A percentile compares a stretch with the other conserved stretches of the same genome.
Conservation (phyloP, 2,888 invertebrate genomes). For the Selenia dentaria region DNA sequence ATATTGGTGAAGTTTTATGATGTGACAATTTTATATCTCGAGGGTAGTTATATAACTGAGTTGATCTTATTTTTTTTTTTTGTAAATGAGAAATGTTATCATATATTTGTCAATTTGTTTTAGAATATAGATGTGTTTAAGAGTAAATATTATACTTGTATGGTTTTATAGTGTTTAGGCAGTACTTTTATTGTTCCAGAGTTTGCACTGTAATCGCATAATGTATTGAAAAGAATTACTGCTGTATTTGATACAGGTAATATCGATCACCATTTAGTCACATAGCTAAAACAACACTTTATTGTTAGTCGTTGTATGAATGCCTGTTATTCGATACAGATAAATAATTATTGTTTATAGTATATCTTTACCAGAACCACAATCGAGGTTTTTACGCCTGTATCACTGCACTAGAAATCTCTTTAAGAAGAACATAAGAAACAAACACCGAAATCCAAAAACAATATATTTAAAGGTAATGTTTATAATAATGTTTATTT, state of each 20-base stretch:
- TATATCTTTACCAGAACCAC: too few species aligned
- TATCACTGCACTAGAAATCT: too few species aligned
- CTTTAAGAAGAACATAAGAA: too few species aligned
- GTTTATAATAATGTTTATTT: too few species aligned
- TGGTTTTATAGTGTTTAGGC: conserved; percentile 45
- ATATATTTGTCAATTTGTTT: conserved; percentile 75
- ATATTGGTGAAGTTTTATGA: conserved; percentile 52
- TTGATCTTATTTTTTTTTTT: conserved; percentile 61
- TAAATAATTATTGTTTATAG: too few species aligned
- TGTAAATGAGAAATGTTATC: conserved; percentile 63
- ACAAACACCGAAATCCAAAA: too few species aligned
- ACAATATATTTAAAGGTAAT: too few species aligned
- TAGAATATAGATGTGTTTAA: conserved; percentile 54
- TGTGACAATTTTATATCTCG: conserved; percentile 59
- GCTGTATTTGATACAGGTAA: conserved; percentile 36
- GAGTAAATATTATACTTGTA: conserved; percentile 61
- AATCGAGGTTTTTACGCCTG: too few species aligned
- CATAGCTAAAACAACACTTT: conserved; percentile 17
- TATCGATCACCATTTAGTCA: conserved; percentile 30
- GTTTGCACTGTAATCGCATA: conserved; percentile 23
- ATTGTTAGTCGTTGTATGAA: too few species aligned
- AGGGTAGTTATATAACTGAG: conserved; percentile 46
- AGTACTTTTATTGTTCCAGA: conserved; percentile 42
- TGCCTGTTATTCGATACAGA: conserved; percentile 10
- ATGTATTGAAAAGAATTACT: conserved; percentile 17